phyloP scores from a whole-genome alignment of 2,113 vertebrate species.

The Poeciliopsis prolifica region DNA sequence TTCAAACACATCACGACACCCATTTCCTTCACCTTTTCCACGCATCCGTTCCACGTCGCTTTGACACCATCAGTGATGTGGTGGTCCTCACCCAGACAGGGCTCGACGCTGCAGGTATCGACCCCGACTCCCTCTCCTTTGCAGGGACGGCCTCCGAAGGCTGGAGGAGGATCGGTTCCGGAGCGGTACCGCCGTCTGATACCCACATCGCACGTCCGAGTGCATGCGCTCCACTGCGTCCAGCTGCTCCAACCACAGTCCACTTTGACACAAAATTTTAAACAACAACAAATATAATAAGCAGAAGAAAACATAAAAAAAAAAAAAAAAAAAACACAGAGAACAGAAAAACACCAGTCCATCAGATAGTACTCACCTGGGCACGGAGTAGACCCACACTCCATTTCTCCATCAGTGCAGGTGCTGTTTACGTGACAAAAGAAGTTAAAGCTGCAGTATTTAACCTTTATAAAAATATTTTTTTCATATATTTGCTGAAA shows the following conservation, averaged over 20 bases:
- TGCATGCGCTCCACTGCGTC: constrained; percentile 86
- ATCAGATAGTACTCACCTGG: constrained; percentile 75
- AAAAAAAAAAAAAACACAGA: not conserved
- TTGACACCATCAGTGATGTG: not conserved
- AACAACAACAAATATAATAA: too few species aligned
- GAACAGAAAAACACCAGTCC: not conserved
- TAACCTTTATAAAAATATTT: too few species aligned
- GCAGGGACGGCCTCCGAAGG: constrained; percentile 79
- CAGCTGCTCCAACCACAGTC: constrained; percentile 89
- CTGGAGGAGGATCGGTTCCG: constrained; percentile 74
- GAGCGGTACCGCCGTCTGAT: constrained; percentile 82
- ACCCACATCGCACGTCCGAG: constrained; percentile 86
- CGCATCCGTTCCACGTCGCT: not conserved
- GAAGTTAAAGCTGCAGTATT: too few species aligned
- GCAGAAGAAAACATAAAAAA: too few species aligned
- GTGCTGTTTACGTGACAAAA: constrained; percentile 72
- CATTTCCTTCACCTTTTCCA: not conserved
- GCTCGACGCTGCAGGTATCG: constrained; percentile 85
- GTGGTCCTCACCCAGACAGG: constrained; percentile 78
- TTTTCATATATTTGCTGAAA: too few species aligned
- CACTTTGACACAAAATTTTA: constrained; percentile 69
- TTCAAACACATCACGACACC: constrained; percentile 32
- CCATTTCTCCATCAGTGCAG: constrained; percentile 84
- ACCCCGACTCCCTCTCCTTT: constrained; percentile 80
- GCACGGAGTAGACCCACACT: constrained; percentile 78